Conservation (phyloP, 2,888 invertebrate species). For the Thelaira solivaga region DNA sequence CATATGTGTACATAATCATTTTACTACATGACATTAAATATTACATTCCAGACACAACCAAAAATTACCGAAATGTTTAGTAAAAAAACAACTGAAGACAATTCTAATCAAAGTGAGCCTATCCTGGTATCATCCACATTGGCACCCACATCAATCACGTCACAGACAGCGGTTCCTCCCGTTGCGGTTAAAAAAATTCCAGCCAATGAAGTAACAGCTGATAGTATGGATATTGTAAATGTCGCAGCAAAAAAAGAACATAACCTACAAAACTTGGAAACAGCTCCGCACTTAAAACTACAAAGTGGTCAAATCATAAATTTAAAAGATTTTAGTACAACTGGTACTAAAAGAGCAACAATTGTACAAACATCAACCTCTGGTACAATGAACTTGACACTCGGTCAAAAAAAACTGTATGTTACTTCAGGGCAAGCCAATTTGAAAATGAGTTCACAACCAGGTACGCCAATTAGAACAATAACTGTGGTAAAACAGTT, state of each 20-base stretch:
- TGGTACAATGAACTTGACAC: constrained; percentile 24
- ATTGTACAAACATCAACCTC: constrained; percentile 49
- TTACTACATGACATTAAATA: too few relatives aligned
- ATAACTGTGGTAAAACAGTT: constrained; percentile 52
- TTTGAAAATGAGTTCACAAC: constrained; percentile 18
- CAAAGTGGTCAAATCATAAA: constrained; percentile 64
- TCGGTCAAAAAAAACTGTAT: constrained; percentile 48
- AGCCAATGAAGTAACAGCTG: background rate
- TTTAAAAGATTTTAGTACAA: constrained; percentile 48
- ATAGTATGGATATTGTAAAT: constrained; percentile 21
- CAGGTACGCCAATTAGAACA: constrained; percentile 42
- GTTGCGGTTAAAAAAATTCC: background rate
- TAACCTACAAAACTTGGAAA: background rate
- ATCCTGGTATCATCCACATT: background rate
- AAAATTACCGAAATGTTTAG: constrained; percentile 67
- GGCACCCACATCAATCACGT: background rate
- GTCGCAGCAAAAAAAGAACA: constrained; percentile 19
- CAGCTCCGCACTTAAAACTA: constrained; percentile 43
- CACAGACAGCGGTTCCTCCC: too few relatives aligned
- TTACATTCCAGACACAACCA: constrained; percentile 66
- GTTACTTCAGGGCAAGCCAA: constrained; percentile 40
- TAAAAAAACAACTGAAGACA: constrained; percentile 46
- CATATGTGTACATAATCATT: too few relatives aligned
- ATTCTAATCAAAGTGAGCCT: background rate
- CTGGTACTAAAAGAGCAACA: constrained; percentile 56